Conservation (phyloP, 2,888 invertebrate genomes). For the Cremastobaeus sp. region DNA sequence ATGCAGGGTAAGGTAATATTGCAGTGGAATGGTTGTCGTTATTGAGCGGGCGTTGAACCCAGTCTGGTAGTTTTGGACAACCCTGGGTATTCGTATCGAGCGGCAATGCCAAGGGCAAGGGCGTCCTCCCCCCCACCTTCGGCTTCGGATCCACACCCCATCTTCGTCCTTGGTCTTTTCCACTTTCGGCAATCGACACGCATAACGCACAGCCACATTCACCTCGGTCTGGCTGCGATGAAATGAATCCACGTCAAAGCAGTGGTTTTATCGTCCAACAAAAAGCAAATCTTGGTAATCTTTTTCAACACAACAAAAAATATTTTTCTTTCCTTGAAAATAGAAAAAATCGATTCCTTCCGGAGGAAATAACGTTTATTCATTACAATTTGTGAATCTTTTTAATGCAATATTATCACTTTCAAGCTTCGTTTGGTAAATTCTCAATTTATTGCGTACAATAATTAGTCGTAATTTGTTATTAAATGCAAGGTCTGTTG, state of each 20-base stretch:
- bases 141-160: conserved; percentile 61
- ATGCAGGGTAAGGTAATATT: conserved; percentile 23
- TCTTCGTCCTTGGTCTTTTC: conserved; percentile 65
- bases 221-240: conserved; percentile 14
- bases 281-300: too few species aligned
- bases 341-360: too few species aligned
- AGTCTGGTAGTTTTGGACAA: conserved; percentile 74
- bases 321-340: too few species aligned
- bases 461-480: conserved; percentile 12
- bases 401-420: too few species aligned
- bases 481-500: conserved; percentile 22
- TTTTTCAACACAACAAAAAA: too few species aligned
- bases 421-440: too few species aligned
- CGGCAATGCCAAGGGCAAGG: conserved; percentile 79
- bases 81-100: conserved; percentile 77
- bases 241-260: too few species aligned
- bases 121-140: conserved; percentile 72
- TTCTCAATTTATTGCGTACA: too few species aligned
- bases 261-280: too few species aligned
- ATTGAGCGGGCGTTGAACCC: conserved; percentile 61
- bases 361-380: too few species aligned
- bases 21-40: conserved; percentile 47
- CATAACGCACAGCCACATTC: conserved; percentile 42
- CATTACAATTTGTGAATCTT: too few species aligned
- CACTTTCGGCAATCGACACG: conserved; percentile 65